phyloP scores from a whole-genome alignment of 2,113 vertebrate genomes.

The Orcinus orca region DNA sequence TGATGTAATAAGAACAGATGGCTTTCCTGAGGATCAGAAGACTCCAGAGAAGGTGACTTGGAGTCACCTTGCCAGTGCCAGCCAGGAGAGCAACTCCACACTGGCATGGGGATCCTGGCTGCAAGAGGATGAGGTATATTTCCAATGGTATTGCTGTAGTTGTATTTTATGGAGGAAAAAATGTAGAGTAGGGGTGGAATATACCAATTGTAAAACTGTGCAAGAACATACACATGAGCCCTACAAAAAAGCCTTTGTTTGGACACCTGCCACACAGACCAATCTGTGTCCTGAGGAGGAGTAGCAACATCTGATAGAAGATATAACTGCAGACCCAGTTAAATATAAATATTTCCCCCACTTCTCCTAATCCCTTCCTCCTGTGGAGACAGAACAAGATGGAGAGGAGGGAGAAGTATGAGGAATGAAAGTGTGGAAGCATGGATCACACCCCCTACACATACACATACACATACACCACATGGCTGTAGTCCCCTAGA shows the following conservation, averaged over 20 bases:
- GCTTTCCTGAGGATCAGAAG: neutral
- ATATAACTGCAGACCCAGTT: neutral
- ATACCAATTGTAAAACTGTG: neutral
- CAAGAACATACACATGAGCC: neutral
- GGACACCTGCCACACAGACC: neutral
- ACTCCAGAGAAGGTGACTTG: neutral
- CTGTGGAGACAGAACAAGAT: neutral
- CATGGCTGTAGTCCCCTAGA: neutral
- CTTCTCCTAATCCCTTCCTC: neutral
- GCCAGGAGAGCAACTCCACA: neutral
- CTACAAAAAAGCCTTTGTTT: neutral
- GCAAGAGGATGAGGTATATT: neutral
- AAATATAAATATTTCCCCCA: neutral
- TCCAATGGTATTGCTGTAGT: neutral
- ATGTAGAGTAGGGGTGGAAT: neutral
- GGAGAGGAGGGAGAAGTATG: neutral
- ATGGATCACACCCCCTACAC: no score
- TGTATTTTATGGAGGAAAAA: neutral
- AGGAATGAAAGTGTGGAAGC: neutral
- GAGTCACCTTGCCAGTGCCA: neutral
- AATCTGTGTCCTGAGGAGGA: neutral
- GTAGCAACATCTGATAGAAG: neutral
- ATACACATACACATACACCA: neutral
- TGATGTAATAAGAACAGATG: neutral
- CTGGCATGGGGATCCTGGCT: neutral